A percentile compares a stretch with the other conserved stretches of the same genome.
phyloP scores from a whole-genome alignment of 1,140 invertebrate genomes.

The Drosophila orena region DNA sequence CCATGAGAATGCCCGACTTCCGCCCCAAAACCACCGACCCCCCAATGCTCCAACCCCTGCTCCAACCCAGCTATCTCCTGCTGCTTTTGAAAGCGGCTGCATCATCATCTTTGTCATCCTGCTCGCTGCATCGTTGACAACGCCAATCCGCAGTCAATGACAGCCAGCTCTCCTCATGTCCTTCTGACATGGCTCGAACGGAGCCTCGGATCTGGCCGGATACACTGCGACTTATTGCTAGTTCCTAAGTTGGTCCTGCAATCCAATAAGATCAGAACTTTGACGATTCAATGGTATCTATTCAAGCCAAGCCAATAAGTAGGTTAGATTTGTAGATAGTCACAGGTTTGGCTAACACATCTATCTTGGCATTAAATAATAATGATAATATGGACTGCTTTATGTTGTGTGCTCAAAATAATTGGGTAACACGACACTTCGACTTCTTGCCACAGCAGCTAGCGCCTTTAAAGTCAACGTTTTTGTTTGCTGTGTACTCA shows the following conservation, averaged over 20 bases:
- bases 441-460: too few species aligned
- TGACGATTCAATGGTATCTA: too few species aligned
- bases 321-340: too few species aligned
- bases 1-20: slow-evolving; percentile 30
- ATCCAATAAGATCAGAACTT: too few species aligned
- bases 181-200: slow-evolving; percentile 19
- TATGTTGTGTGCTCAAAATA: too few species aligned
- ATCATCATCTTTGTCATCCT: slow-evolving; percentile 57
- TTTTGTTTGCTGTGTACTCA: slow-evolving; percentile 26
- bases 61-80: slow-evolving; percentile 27
- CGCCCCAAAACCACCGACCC: slow-evolving; percentile 1
- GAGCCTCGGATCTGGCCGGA: slow-evolving; percentile 5
- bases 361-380: too few species aligned
- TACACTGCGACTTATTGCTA: not conserved
- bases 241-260: too few species aligned
- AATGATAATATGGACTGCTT: too few species aligned
- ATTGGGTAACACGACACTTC: too few species aligned
- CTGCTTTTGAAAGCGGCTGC: slow-evolving; percentile 58
- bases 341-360: too few species aligned
- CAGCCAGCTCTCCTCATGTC: slow-evolving; percentile 26
- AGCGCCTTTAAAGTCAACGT: not conserved
- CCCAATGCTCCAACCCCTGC: not conserved
- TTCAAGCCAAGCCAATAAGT: too few species aligned
- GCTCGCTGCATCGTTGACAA: slow-evolving; percentile 60
- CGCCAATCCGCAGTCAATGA: slow-evolving; percentile 62